Evolutionary conservation across 2,797 vertebrate species (phyloP), one percentile per base, ranked within the genome.

Genomic region (Tamandua tetradactyla): DNA sequence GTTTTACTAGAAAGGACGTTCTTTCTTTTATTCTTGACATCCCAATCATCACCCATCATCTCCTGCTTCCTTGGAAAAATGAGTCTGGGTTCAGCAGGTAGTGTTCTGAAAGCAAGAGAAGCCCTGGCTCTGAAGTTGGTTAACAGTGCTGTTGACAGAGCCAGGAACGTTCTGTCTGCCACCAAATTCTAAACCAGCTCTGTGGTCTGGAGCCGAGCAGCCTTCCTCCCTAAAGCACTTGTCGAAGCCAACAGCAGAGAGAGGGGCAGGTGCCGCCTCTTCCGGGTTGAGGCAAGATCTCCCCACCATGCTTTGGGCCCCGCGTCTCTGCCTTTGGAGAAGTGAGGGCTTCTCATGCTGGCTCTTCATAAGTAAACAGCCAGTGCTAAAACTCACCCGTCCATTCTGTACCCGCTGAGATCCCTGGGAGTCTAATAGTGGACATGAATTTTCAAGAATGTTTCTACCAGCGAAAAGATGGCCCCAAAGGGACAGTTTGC

Each of bases 381-480:
- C n/a, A 37, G n/a, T 5, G 40, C 44, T 71, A 55, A 44, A 25
- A n/a, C 9, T 13, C 14, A 0, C 30, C 17, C 0, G 0, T 61
- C 32, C 27, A 2, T 42, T 49, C 72, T 52, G 0, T 66, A 30
- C 35, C 5, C 37, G 55, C 72, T 68, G 27, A 23, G 15, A 3
- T 1, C 27, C 25, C 44, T 25, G 25, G 23, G 55, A 90, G 37
- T 62, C 40, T 42, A 32, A n/a, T 32, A 20, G 27, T 68, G 61
- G 49, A 57, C 68, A 5, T 44, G 37, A 42, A 64, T 86, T 92
- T 83, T 68, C 49, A 44, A 78, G 30, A 59, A 18, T 40, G 27
- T 81, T 93, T 79, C 66, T 91, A 93, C 15, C 64, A 83, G 66
- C 11, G 25, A 57, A 69, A 91, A 23, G 44, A 52, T 66, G 62